phyloP scores from a whole-genome alignment of 2,797 vertebrate species.

The Melanotaenia parkinsoni region DNA sequence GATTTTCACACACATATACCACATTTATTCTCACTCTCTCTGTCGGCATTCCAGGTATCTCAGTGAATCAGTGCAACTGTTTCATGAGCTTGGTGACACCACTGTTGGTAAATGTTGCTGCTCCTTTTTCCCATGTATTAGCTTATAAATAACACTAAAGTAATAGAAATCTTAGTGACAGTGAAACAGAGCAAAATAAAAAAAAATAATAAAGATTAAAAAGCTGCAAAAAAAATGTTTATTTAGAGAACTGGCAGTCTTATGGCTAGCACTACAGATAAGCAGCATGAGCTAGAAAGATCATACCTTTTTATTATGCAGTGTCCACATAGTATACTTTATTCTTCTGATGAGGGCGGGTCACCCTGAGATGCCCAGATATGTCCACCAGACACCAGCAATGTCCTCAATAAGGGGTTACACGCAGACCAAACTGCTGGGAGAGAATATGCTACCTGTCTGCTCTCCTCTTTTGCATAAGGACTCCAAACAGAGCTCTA shows the following conservation, averaged over 20 bases:
- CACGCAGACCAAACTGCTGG: slow-evolving; percentile 54
- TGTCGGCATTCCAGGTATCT: slow-evolving; percentile 25
- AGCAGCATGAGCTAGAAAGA: slow-evolving; percentile 21
- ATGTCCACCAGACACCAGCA: slow-evolving; percentile 62
- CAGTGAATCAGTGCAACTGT: slow-evolving; percentile 20
- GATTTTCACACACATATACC: neutral
- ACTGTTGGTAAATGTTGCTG: slow-evolving; percentile 51
- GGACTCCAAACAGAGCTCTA: slow-evolving; percentile 54
- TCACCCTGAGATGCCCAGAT: slow-evolving; percentile 75
- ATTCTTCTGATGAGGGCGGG: slow-evolving; percentile 65
- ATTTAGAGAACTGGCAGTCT: slow-evolving; percentile 15
- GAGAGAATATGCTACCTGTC: slow-evolving; percentile 70
- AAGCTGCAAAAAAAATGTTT: slow-evolving; percentile 8
- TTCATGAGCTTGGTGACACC: slow-evolving; percentile 30
- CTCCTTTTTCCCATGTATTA: slow-evolving; percentile 31
- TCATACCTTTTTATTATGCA: slow-evolving; percentile 60
- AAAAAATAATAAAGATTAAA: slow-evolving; percentile 9
- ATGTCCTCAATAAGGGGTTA: slow-evolving; percentile 67
- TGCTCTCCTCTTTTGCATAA: slow-evolving; percentile 28
- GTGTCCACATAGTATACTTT: slow-evolving; percentile 32
- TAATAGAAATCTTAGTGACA: slow-evolving; percentile 3
- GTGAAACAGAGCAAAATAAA: neutral
- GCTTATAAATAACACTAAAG: slow-evolving; percentile 18
- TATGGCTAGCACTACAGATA: slow-evolving; percentile 15
- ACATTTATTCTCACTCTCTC: neutral